Evolutionary conservation across 2,113 vertebrate genomes (phyloP), one percentile per base, ranked within the genome.

Genomic region (Craseonycteris thonglongyai): DNA sequence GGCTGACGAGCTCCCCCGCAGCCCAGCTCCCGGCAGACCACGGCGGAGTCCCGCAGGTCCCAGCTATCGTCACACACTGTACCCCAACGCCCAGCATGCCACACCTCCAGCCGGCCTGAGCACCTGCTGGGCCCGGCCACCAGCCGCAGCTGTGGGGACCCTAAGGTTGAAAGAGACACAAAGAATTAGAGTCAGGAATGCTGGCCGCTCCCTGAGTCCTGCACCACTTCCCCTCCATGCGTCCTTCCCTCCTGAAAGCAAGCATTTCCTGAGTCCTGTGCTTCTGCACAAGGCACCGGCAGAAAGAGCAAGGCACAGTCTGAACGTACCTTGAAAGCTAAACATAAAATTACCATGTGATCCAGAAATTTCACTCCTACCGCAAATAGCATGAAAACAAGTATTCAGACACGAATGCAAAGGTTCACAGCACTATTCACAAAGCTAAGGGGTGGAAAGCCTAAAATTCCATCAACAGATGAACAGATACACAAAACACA

Each of bases 1-100:
- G 94, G 95, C 7, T 84, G 84, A 80, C 28, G 90, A 14, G 97
- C 92, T 0, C 28, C 40, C 2, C 98, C 97, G 0, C 98, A 98
- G 51, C 98, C 96, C 94, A 98, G 89, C 87, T 98, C 98, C 22
- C 79, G 93, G 92, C 98, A 98, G 56, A 97, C 98, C 0, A 98
- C 98, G 0, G 90, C 47, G 0, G 98, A 93, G 3, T 98, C 96
- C 0, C 8, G 33, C 6, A 86, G 19, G 54, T 98, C 97, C 98
- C 98, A 98, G 69, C 63, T 6, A 3, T 98, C 98, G 0, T 98
- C 98, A 24, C 98, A 98, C 63, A 98, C 95, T 0, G 98, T 98
- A 16, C 98, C 98, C 98, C 98, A 98, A 15, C 84, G 94, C 0
- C 97, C 97, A 0, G 72, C 54, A 1, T 98, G 96, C 85, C 97